Evolutionary conservation across 1,140 invertebrate genomes (phyloP), one percentile per base, ranked within the genome.

Genomic region (Scaptomyza pallida): DNA sequence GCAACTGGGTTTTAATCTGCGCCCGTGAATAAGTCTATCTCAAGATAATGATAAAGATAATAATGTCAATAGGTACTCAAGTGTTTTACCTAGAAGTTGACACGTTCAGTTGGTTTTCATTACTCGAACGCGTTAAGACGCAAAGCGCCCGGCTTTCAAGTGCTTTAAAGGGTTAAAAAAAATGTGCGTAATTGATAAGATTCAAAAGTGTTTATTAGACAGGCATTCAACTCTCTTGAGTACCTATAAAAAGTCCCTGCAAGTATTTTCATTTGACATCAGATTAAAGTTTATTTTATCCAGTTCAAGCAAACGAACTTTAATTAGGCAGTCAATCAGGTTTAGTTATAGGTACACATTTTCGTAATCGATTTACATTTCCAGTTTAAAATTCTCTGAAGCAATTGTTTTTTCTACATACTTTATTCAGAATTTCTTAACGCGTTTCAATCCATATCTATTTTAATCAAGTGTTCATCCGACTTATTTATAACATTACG

Each of bases 71-170:
- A 60, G 61, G 55, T 23, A 41, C 52, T 63, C 17, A 37, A 50
- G 50, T 48, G 45, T 26, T 74, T 72, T 48, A 47, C 8, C 41
- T 33, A 16, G 13, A 50, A 63, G 48, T 59, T 76, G 56, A 67
- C 60, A 52, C 62, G 26, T 60, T 81, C 82, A 86, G 81, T 86
- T 60, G 54, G 26, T 30, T 74, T 65, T 68, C 73, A 71, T 71
- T 60, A 50, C 63, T 75, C 65, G 19, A 35, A 43, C 67, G 65
- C 41, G 43, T 60, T 55, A 21, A 61, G 55, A 54, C 45, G 40
- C 40, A 69, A 47, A 19, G 41, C 63, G 79, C 56, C 30, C 74
- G 30, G 30, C 17, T 45, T 59, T 50, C 30, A 23, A 56, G 44
- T 62, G 45, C 35, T 64, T 47, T 70, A 57, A 78, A 61, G 61